Base-by-base conservation (phyloP, 2,888 invertebrate genomes). In the Xanthia icteritia region DNA sequence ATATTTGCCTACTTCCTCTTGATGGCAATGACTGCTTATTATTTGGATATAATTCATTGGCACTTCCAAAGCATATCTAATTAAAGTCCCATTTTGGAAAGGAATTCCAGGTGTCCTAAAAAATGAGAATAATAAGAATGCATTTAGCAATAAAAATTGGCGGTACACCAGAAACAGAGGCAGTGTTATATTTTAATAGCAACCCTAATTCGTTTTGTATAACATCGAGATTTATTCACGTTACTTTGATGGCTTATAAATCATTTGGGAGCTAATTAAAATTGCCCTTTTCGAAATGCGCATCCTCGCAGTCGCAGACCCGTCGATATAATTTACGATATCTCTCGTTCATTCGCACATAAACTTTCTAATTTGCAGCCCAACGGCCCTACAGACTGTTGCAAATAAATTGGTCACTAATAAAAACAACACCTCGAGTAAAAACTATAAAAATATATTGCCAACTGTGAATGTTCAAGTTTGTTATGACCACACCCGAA, bases 291-390 rank as follows among this genome's bases (percentile, higher is more conserved):
- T 91, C 85, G 85, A 92, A 93, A 90, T 86, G 89, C 86, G 81
- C 90, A 91, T 92, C 91, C 81, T 86, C 87, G 77, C 90, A 93
- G 91, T 91, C 91, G 93, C 92, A 90, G 94, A 94, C 92, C 93
- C 91, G 94, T 91, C 92, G 93, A 94, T 89, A 93, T 95, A 94
- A 95, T 96, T 96, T 96, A 96, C 94, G 96, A 94, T 92, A 94
- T 93, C 92, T 93, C 90, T 90, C 91, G 91, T 90, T 92, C 92
- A 93, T 93, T 92, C 91, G 90, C 92, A 91, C 95, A 94, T 95
- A 95, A 96, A 94, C 95, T 95, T 96, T 96, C 96, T 96, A 95
- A 96, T 96, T 96, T 96, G 95, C 94, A 90, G 90, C 84, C 90
- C 88, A 90, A 90, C 91, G 89, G 88, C 83, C 77, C 79, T 76